Evolutionary conservation across 2,797 vertebrate genomes (phyloP).

Genomic region (Trachurus trachurus): DNA sequence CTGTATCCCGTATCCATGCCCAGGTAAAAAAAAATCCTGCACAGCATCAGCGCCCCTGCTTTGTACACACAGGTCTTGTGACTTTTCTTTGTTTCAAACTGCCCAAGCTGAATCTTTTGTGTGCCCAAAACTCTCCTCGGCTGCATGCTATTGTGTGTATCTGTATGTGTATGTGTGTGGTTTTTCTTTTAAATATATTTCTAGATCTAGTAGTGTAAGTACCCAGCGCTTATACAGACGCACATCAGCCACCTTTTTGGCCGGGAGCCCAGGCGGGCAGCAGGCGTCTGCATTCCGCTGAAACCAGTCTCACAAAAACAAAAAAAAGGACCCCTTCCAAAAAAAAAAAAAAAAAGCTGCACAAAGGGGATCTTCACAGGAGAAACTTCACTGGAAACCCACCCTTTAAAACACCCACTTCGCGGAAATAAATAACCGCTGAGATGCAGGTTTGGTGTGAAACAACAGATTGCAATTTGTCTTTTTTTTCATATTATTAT

Average conservation of each 20-base stretch:
- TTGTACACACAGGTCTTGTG: conserved; percentile 39
- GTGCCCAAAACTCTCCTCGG: conserved; percentile 35
- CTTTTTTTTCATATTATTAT: too few relatives aligned
- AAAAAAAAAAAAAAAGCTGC: conserved; percentile 45
- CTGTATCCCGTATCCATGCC: conserved; percentile 35
- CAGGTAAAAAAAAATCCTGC: conserved; percentile 59
- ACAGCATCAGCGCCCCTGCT: conserved; percentile 45
- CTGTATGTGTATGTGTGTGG: too few relatives aligned
- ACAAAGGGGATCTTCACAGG: conserved; percentile 79
- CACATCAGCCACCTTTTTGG: conserved; percentile 82
- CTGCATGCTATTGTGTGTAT: conserved; percentile 41
- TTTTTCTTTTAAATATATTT: too few relatives aligned
- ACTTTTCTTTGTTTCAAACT: conserved; percentile 82
- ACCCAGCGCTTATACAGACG: conserved; percentile 65
- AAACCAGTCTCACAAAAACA: conserved; percentile 65
- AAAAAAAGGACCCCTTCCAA: background rate
- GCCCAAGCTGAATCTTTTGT: conserved; percentile 50
- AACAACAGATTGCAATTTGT: conserved; percentile 21
- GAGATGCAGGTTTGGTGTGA: conserved; percentile 12
- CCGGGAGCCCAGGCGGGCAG: conserved; percentile 78
- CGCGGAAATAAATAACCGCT: conserved; percentile 14
- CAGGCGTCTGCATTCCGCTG: conserved; percentile 82
- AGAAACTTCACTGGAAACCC: conserved; percentile 75
- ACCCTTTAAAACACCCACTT: conserved; percentile 6
- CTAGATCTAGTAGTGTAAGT: conserved; percentile 38